Percentiles rank a stretch among this genome's conserved stretches.
Evolutionary conservation across 2,888 invertebrate genomes (phyloP).

Genomic region (Cryptus viduatorius): DNA sequence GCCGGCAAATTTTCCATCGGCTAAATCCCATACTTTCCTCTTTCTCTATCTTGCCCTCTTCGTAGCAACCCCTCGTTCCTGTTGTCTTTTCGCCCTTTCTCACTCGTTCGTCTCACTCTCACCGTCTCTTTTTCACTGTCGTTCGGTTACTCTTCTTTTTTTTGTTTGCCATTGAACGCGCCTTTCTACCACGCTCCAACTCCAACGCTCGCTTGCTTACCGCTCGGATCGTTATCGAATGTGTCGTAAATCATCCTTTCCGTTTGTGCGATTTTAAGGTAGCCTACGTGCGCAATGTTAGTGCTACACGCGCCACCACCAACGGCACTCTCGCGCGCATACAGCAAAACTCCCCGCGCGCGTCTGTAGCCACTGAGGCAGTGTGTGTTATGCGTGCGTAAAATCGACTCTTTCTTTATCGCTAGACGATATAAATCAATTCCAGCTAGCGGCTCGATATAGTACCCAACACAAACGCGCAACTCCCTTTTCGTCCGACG

Average conservation of each 20-base stretch:
- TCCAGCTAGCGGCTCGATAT: constrained; percentile 60
- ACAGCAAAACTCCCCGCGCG: constrained; percentile 22
- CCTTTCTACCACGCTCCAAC: constrained; percentile 36
- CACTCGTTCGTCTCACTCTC: constrained; percentile 1
- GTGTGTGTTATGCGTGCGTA: constrained; percentile 57
- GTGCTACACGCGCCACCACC: constrained; percentile 65
- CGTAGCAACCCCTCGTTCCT: constrained; percentile 15
- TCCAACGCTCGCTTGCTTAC: constrained; percentile 54
- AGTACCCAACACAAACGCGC: constrained; percentile 21
- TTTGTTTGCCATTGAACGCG: constrained; percentile 1
- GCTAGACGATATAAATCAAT: constrained; percentile 69
- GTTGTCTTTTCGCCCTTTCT: constrained; percentile 42
- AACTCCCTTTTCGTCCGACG: constrained; percentile 33
- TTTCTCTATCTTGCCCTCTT: constrained; percentile 24
- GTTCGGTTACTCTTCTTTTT: constrained; percentile 45
- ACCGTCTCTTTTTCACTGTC: constrained; percentile 19
- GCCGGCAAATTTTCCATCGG: constrained; percentile 57
- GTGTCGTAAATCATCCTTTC: constrained; percentile 74
- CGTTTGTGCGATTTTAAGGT: constrained; percentile 69
- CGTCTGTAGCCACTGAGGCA: constrained; percentile 14
- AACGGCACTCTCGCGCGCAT: constrained; percentile 37
- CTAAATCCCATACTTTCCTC: constrained; percentile 36
- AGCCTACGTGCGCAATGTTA: constrained; percentile 65
- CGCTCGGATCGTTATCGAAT: constrained; percentile 75
- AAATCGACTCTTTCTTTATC: constrained; percentile 68